Evolutionary conservation across 2,113 vertebrate genomes (phyloP).

Genomic region (Thamnophis sirtalis): DNA sequence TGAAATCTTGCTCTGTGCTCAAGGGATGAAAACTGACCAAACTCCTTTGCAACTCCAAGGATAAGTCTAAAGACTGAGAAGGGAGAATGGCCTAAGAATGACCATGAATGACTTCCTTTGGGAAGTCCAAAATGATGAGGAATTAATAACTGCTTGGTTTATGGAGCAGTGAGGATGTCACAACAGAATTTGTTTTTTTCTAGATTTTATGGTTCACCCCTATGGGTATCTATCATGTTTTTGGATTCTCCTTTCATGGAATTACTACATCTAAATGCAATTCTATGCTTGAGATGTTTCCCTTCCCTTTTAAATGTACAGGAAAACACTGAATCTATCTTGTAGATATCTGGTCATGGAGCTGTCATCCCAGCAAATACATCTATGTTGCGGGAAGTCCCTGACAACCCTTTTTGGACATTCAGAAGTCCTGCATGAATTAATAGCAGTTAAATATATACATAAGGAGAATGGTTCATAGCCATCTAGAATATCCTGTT

Average conservation of each 20-base stretch:
- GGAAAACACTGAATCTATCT: not conserved
- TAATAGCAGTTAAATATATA: not conserved
- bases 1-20: not conserved
- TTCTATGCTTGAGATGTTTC: not conserved
- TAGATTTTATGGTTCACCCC: not conserved
- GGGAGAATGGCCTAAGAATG: not conserved
- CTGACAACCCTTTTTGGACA: not conserved
- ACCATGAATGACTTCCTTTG: no score
- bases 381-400: not conserved
- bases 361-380: not conserved
- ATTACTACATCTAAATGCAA: not conserved
- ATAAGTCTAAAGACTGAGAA: not conserved
- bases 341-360: not conserved
- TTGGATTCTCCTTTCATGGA: not conserved
- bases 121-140: not conserved
- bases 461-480: not conserved
- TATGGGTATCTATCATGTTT: not conserved
- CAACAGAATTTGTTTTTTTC: not conserved
- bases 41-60: not conserved
- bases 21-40: not conserved
- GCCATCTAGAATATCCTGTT: not conserved
- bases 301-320: not conserved
- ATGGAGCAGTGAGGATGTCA: not conserved
- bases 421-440: not conserved
- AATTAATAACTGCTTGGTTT: not conserved